Percentiles rank a stretch among this genome's conserved stretches.
These are phyloP conservation scores for Chrysocyon brachyurus DNA, from an alignment of 2,797 vertebrate genomes.

Conservation along the genomic window DNA sequence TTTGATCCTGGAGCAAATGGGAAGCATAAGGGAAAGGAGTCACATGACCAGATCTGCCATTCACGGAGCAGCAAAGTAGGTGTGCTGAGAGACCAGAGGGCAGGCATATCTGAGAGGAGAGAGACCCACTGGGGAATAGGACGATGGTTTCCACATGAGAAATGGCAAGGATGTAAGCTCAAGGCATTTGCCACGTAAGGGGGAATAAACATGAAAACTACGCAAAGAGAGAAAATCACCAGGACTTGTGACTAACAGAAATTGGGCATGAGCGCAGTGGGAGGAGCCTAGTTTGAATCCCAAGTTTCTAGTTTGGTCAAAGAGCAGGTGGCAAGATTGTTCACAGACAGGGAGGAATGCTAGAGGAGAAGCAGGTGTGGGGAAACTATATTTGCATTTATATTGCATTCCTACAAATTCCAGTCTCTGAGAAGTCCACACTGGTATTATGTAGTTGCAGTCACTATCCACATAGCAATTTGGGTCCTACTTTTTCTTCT, in stretches of 20 bases:
- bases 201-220: background rate
- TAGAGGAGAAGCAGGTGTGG: background rate
- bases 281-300: background rate
- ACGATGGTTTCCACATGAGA: background rate
- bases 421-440: background rate
- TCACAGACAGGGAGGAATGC: background rate
- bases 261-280: background rate
- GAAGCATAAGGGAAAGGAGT: background rate
- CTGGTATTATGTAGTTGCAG: background rate
- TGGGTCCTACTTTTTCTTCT: background rate
- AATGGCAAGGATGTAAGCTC: background rate
- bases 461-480: background rate
- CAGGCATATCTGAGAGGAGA: background rate
- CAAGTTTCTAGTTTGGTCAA: background rate
- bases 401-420: background rate
- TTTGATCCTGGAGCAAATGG: background rate
- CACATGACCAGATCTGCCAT: background rate
- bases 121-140: too few relatives aligned
- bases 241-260: background rate
- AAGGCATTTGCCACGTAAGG: fast-evolving
- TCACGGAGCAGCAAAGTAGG: background rate
- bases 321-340: background rate
- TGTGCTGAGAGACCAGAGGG: background rate
- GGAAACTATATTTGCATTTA: background rate
- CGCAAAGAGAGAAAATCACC: background rate